Evolutionary conservation across 2,888 invertebrate species (phyloP).

Genomic region (Orthosia incerta): DNA sequence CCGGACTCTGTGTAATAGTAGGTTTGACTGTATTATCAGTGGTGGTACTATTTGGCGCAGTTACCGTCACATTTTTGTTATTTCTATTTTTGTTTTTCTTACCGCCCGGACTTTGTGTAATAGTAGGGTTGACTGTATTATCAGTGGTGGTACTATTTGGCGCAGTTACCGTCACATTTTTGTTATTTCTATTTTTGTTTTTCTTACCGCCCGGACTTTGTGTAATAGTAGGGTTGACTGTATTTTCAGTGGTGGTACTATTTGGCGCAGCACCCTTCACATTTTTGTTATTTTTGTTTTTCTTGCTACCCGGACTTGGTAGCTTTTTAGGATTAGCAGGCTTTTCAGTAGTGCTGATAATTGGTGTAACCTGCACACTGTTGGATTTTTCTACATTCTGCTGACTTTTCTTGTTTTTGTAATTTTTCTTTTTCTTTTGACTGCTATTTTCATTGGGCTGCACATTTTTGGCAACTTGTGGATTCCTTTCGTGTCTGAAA

Average conservation of each 20-base stretch:
- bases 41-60: conserved; percentile 24
- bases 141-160: conserved; percentile 37
- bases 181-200: conserved; percentile 55
- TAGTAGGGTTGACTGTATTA: conserved; percentile 36
- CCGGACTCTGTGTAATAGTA: conserved; percentile 46
- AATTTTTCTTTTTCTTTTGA: conserved; percentile 70
- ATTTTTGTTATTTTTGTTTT: conserved; percentile 55
- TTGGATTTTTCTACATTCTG: conserved; percentile 54
- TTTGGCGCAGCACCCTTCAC: conserved; percentile 18
- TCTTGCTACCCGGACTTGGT: conserved; percentile 59
- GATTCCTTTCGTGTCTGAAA: conserved; percentile 45
- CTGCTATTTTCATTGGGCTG: conserved; percentile 26
- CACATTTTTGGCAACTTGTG: conserved; percentile 15
- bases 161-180: conserved; percentile 2
- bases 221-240: conserved; percentile 30
- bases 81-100: conserved; percentile 65
- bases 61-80: conserved; percentile 10
- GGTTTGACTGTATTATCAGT: conserved; percentile 38
- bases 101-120: conserved; percentile 44
- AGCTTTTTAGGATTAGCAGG: conserved; percentile 29
- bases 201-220: conserved; percentile 62
- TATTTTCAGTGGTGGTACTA: conserved; percentile 36
- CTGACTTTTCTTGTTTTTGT: conserved; percentile 73
- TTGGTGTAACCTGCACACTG: conserved; percentile 28
- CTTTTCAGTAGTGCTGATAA: conserved; percentile 39